Evolutionary conservation across 2,797 vertebrate genomes (phyloP), one percentile per base, ranked within the genome.

Genomic region (Craterocephalus amniculus): DNA sequence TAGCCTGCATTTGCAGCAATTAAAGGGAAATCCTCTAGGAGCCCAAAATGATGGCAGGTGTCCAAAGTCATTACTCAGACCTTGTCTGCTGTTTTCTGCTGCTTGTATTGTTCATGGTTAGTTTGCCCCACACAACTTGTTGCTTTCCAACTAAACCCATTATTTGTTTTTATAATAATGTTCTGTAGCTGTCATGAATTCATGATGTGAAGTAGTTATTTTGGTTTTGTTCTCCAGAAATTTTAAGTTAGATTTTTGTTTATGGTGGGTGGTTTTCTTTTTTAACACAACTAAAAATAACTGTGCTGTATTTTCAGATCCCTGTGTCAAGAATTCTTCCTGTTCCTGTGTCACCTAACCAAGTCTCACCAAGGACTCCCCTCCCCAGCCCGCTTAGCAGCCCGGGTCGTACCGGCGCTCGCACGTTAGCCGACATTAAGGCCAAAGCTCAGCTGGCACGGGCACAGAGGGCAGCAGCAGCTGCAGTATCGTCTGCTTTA

Each of bases 401-500:
- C 90, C 96, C 96, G 0, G 94, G 95, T 56, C 95, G 97, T 67
- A 97, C 96, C 0, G 97, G 97, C 61, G 97, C 96, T 85, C 95
- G 98, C 72, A 99, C 98, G 49, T 83, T 99, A 87, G 98, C 98
- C 4, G 97, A 99, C 92, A 98, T 99, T 94, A 99, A 99, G 92
- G 97, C 97, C 26, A 96, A 97, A 93, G 97, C 98, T 56, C 96
- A 98, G 78, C 94, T 97, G 34, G 97, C 97, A 68, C 94, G 95
- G 84, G 97, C 96, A 3, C 96, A 97, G 90, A 93, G 95, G 67
- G 96, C 95, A 8, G 97, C 97, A 0, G 96, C 97, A 0, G 95
- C 95, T 0, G 94, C 95, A 0, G 90, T 93, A 0, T 84, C 90
- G 0, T 85, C 94, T 0, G 74, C 93, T 6, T 91, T 94, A 34